Base-by-base conservation (phyloP, 1,140 invertebrate species). In the Tetragonula clypearis region DNA sequence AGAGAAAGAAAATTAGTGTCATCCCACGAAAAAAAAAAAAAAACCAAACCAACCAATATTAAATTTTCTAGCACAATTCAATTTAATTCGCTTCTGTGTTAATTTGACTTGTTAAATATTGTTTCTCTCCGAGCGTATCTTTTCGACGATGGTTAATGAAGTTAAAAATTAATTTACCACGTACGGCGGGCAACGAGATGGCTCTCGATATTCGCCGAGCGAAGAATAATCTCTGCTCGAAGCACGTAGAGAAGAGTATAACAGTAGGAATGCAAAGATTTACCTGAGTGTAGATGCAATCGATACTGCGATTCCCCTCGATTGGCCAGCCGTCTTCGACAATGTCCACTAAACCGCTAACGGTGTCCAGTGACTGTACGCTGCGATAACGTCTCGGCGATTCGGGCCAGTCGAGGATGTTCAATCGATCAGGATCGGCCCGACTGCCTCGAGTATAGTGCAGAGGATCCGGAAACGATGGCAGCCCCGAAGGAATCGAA, bases 271-370 rank as follows among this genome's bases (percentile, higher is more conserved):
- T 11, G n/a, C 0, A 53, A 49, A 53, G 1, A 11, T 84, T 82
- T 88, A 95, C 94, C 93, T 95, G 94, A 23, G 94, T 94, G 21
- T 95, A 95, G 83, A 95, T 94, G 75, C 94, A 94, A 79, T 94
- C 93, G 74, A 94, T 90, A 62, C 92, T 93, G 0, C 93, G 92
- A 87, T 94, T 94, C 60, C 93, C 93, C 72, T 94, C 94, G 35
- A 92, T 90, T 0, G 94, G 93, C 93, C 94, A 95, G 79, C 92
- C 90, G 71, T 95, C 94, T 79, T 95, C 94, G 71, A 95, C 92
- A 41, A 95, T 93, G 56, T 95, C 94, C 17, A 95, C 93, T 72
- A 95, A 89, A 15, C 94, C 94, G 41, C 91, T 93, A 53, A 95
- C 94, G 26, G 91, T 93, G 62, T 95, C 94, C n/a, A 95, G 91